Evolutionary conservation across 30 jellyfish, hydroid and myxozoan genomes (phyloP), one percentile per base, ranked within the genome.

Genomic region (Turritopsis dohrnii): DNA sequence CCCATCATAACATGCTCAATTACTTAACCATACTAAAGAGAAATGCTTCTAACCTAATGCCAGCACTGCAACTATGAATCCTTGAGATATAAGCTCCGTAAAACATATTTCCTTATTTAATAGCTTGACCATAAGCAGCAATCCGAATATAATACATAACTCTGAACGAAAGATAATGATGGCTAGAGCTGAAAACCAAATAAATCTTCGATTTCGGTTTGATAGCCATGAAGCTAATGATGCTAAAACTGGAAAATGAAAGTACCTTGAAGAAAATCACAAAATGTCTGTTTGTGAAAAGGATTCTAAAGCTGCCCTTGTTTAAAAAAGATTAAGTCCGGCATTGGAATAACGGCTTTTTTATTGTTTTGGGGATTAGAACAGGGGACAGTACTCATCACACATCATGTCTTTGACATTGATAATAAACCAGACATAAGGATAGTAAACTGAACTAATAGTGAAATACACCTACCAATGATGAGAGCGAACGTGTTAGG

Each of bases 401-500:
- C n/a, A n/a, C n/a, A n/a, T n/a, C n/a, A n/a, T n/a, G n/a, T n/a
- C n/a, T n/a, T n/a, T n/a, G n/a, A n/a, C n/a, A n/a, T n/a, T n/a
- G n/a, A n/a, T n/a, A n/a, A n/a, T n/a, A n/a, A n/a, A n/a, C n/a
- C n/a, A n/a, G n/a, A n/a, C n/a, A n/a, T n/a, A n/a, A n/a, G n/a
- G n/a, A n/a, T n/a, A n/a, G n/a, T n/a, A n/a, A n/a, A n/a, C n/a
- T n/a, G n/a, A n/a, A n/a, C n/a, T n/a, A n/a, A n/a, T n/a, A n/a
- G n/a, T n/a, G n/a, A 21, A 53, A 21, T 26, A 25, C 23, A 1
- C 96, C 74, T 66, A 92, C 97, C 96, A 7, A 92, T 29, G 8
- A 92, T 76, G 1, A 92, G 82, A 27, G 97, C 97, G 87, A 92
- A 92, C 21, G 85, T 85, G 53, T 92, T 92, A 26, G 97, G 97